These are phyloP conservation scores for Umimayanthus kanabou DNA, from an alignment of 92 coral and sea anemone species.

Conservation along the genomic window DNA sequence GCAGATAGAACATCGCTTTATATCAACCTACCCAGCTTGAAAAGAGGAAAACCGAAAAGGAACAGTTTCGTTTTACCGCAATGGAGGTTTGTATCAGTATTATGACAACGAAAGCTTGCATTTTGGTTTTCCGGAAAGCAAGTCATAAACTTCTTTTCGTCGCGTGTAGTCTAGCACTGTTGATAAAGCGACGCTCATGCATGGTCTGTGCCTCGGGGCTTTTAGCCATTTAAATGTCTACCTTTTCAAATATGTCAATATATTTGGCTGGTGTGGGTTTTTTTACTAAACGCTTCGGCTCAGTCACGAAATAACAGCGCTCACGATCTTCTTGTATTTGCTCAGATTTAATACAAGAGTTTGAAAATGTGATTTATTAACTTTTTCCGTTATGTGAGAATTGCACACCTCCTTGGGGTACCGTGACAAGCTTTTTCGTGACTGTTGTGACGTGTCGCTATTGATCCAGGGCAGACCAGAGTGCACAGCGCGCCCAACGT, in stretches of 20 bases:
- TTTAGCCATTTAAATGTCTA: slow-evolving; percentile 18
- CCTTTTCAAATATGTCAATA: slow-evolving; percentile 18
- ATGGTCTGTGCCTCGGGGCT: slow-evolving; percentile 21
- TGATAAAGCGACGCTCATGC: slow-evolving; percentile 2
- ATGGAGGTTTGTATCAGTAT: background rate
- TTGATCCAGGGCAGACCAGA: slow-evolving; percentile 56
- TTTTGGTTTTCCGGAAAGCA: background rate
- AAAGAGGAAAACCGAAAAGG: too few species aligned
- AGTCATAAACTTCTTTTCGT: background rate
- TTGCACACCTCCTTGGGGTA: slow-evolving; percentile 11
- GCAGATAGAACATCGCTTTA: background rate
- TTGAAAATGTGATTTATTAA: background rate
- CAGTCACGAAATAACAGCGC: slow-evolving; percentile 18
- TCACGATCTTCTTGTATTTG: background rate
- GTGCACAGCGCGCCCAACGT: slow-evolving; percentile 63
- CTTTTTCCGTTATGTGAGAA: background rate
- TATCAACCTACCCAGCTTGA: background rate
- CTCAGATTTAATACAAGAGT: background rate
- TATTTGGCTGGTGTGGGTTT: background rate
- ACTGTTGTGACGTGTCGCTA: slow-evolving; percentile 45
- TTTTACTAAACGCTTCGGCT: background rate
- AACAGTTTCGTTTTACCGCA: background rate
- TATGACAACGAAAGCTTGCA: background rate
- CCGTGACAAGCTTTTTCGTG: slow-evolving; percentile 62
- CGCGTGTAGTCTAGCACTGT: slow-evolving; percentile 17